Evolutionary conservation across 2,797 vertebrate genomes (phyloP), one percentile per base, ranked within the genome.

Genomic region (Halcyon badia): DNA sequence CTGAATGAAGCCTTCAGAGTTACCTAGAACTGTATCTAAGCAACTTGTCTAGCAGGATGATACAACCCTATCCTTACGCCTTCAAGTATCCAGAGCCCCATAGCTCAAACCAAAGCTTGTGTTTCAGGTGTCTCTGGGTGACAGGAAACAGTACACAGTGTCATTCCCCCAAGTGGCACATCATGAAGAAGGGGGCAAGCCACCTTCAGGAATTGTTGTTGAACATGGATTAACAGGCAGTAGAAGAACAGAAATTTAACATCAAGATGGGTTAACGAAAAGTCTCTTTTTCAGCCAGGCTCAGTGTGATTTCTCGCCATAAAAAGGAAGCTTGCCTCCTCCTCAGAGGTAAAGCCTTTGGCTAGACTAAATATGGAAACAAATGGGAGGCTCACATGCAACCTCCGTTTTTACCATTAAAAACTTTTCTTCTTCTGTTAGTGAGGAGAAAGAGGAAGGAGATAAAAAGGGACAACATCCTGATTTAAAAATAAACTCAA

Each of bases 281-380:
- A 37, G 2, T 21, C 35, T 82, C 66, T 72, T 78, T 66, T 86
- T 65, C 3, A 18, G 82, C 11, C 30, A 86, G 21, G 69, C 9
- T 39, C 3, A 2, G 21, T 31, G 49, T 46, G 58, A 65, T 37
- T 90, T 61, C 39, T 83, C 58, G 48, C 61, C 73, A 2, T n/a
- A 48, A 57, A 89, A 64, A 48, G 8, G 48, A 68, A 81, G 26
- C 13, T 58, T 76, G 15, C 14, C 57, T 44, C 37, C 57, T 44
- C 37, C 62, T 91, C 57, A 64, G 68, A 81, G 37, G 61, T 69
- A 18, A 86, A 83, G 46, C 6, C 46, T 58, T 80, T 86, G 54
- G 61, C 72, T 75, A 28, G n/a, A 78, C 57, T 88, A 86, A 94
- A 94, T 97, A 91, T 31, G 41, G 82, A 83, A 95, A 65, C 20